Evolutionary conservation across 2,888 invertebrate genomes (phyloP), one percentile per base, ranked within the genome.

Genomic region (Sinohyriopsis cumingii): DNA sequence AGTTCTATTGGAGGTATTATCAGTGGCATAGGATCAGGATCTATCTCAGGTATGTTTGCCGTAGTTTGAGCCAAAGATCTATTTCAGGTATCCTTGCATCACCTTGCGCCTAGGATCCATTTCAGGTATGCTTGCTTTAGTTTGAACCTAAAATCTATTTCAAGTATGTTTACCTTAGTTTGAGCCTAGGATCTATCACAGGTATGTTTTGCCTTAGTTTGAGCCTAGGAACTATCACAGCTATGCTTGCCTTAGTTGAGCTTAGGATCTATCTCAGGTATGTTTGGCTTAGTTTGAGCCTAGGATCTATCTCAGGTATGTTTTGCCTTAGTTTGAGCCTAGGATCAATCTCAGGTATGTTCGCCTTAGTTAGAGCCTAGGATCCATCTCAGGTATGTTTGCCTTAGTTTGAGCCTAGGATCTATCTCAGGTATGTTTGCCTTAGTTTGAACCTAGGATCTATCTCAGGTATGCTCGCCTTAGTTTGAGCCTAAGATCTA

Each of bases 1-100:
- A 65, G 71, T 33, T 74, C 79, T 0, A 33, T 76, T 15, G 69
- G 55, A 5, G 76, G 80, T 33, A 75, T 69, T 3, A 59, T 69
- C 22, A 18, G 28, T 28, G 28, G n/a, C 15, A 12, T 57, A 22
- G 57, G 57, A 57, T 57, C 24, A 9, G 57, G n/a, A 57, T 22
- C 57, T 24, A 19, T 45, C 15, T 45, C 45, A 45, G 63, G 63
- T 63, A 53, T 22, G 53, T 2, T 28, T 15, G 45, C 45, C 9
- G 12, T 45, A 45, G 45, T 45, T 45, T 45, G 45, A 45, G 45
- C 12, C 33, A 7, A 33, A 7, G 9, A 57, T 12, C 57, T 24
- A 57, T 45, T 4, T 45, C 45, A 45, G 63, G 63, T 63, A 53
- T 22, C n/a, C 19, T 28, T 12, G 45, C 45, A 1, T 45, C 12